phyloP scores from a whole-genome alignment of 2,797 vertebrate species.

The Okamejei kenojei region DNA sequence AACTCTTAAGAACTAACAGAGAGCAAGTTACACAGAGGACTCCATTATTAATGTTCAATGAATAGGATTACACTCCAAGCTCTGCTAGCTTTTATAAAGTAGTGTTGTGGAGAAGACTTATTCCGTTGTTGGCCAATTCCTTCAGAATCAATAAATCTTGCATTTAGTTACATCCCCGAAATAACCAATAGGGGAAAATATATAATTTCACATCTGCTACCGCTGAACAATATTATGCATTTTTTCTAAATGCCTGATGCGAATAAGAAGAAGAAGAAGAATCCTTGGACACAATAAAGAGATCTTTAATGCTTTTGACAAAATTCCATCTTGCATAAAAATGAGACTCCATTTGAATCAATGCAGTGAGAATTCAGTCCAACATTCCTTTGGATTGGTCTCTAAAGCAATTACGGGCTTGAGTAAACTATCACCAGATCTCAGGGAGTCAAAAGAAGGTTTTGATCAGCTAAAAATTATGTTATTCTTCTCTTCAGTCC shows the following conservation, averaged over 20 bases:
- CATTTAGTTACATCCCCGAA: neutral
- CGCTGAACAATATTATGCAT: neutral
- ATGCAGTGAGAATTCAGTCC: neutral
- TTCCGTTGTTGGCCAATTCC: neutral
- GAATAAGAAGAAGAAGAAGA: neutral
- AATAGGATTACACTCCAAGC: slow-evolving; percentile 1
- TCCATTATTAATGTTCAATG: slow-evolving; percentile 24
- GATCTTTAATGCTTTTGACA: neutral
- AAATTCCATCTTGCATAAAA: neutral
- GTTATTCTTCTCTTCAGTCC: neutral
- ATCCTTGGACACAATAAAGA: neutral
- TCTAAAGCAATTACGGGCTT: neutral
- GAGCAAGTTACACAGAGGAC: slow-evolving; percentile 13
- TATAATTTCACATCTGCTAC: neutral
- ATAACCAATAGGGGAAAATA: neutral
- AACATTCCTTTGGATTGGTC: neutral
- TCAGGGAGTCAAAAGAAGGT: neutral
- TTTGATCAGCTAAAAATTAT: neutral
- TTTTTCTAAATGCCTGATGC: neutral
- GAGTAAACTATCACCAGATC: neutral
- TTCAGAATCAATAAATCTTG: slow-evolving; percentile 12
- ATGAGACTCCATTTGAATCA: neutral
- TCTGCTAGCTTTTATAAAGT: neutral
- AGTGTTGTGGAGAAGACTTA: neutral
- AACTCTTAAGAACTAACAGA: neutral